Evolutionary conservation across 2,797 vertebrate genomes (phyloP).

Genomic region (Mallotus villosus): DNA sequence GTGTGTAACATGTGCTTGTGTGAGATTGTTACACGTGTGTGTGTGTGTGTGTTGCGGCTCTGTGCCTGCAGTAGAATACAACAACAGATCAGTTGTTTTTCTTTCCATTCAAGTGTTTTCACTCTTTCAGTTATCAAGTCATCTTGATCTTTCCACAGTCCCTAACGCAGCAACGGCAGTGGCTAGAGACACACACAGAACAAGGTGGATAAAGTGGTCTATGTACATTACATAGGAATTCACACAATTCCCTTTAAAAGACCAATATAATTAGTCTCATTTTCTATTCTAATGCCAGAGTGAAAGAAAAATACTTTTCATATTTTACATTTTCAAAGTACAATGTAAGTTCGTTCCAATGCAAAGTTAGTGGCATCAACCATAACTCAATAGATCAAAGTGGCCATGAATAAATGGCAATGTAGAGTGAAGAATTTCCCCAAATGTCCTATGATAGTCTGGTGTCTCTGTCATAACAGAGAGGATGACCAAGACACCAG

Average conservation of each 20-base stretch:
- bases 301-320: conserved; percentile 20
- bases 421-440: neutral
- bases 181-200: conserved; percentile 17
- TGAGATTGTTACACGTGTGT: conserved; percentile 1
- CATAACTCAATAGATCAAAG: neutral
- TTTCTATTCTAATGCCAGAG: neutral
- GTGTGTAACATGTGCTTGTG: neutral
- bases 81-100: conserved; percentile 31
- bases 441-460: neutral
- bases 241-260: neutral
- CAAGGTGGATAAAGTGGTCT: neutral
- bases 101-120: conserved; percentile 32
- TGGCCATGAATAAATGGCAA: neutral
- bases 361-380: conserved; percentile 31
- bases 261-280: neutral
- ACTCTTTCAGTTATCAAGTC: neutral
- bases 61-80: conserved; percentile 28
- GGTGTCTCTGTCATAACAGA: neutral
- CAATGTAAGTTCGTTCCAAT: neutral
- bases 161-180: neutral
- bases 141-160: neutral
- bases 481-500: neutral
- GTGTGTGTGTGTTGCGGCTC: conserved; percentile 11
- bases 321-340: neutral
- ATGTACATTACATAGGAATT: neutral